Evolutionary conservation across 1,140 invertebrate genomes (phyloP).

Genomic region (Zaprionus lachaisei): DNA sequence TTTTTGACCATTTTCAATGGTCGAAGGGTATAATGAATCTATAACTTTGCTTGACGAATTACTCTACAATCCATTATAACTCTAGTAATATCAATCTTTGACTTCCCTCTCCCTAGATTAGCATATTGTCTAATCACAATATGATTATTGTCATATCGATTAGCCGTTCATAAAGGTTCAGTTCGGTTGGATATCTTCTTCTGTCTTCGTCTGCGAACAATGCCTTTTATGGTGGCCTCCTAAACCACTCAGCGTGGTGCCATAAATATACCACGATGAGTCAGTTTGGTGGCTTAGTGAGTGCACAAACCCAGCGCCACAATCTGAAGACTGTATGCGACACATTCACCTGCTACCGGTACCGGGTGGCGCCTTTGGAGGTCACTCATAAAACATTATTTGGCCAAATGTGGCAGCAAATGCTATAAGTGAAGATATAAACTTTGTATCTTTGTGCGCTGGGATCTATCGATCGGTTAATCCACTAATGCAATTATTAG

Average conservation of each 20-base stretch:
- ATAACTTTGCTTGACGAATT: neutral
- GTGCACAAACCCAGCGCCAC: slow-evolving; percentile 14
- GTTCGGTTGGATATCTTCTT: slow-evolving; percentile 1
- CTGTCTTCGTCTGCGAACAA: slow-evolving; percentile 21
- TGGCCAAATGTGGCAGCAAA: slow-evolving; percentile 41
- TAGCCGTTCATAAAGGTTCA: neutral
- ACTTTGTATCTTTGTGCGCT: neutral
- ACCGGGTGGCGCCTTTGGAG: slow-evolving; percentile 41
- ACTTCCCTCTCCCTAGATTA: neutral
- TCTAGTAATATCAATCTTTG: neutral
- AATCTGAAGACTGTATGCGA: slow-evolving; percentile 12
- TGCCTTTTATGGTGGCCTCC: slow-evolving; percentile 55
- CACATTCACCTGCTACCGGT: slow-evolving; percentile 53
- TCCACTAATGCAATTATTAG: slow-evolving; percentile 48
- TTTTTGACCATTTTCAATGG: too few relatives aligned
- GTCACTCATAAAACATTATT: slow-evolving; percentile 69
- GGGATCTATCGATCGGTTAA: neutral
- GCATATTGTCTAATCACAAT: slow-evolving; percentile 2
- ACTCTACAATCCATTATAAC: neutral
- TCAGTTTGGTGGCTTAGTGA: slow-evolving; percentile 35
- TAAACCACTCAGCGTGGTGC: slow-evolving; percentile 37
- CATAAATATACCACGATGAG: slow-evolving; percentile 45
- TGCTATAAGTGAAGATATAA: neutral
- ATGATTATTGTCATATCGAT: slow-evolving; percentile 4
- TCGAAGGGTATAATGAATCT: too few relatives aligned